These are phyloP conservation scores for Megalopta genalis DNA, from an alignment of 1,140 invertebrate genomes.

Conservation along the genomic window DNA sequence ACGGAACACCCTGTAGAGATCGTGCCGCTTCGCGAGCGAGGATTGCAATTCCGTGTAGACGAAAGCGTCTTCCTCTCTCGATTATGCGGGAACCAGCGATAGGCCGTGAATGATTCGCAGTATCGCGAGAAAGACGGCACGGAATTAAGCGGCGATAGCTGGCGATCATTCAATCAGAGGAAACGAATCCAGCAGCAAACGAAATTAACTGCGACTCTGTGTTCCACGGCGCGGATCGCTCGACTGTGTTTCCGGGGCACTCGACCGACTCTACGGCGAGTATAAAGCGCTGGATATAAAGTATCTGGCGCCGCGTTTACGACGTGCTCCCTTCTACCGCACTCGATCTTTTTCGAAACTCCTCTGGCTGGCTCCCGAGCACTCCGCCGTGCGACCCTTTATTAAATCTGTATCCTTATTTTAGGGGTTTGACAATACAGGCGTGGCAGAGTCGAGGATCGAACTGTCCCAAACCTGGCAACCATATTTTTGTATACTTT, in stretches of 20 bases:
- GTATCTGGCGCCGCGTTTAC: slow-evolving; percentile 3
- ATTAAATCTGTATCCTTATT: neutral
- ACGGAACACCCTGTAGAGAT: too few species aligned
- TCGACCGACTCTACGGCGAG: neutral
- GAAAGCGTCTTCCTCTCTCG: too few species aligned
- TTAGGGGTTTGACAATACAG: neutral
- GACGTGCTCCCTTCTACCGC: neutral
- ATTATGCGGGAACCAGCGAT: too few species aligned
- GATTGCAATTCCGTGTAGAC: too few species aligned
- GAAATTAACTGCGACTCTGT: neutral
- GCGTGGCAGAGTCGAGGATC: neutral
- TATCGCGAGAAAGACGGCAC: too few species aligned
- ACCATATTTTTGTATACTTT: neutral
- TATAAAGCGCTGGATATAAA: neutral
- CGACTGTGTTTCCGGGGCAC: neutral
- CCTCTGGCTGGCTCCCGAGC: neutral
- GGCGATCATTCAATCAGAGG: neutral
- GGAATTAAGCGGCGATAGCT: neutral
- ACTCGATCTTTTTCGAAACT: neutral
- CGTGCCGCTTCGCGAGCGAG: too few species aligned
- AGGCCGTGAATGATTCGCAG: too few species aligned
- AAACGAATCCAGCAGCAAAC: neutral
- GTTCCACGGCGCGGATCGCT: neutral
- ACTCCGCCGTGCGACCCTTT: neutral
- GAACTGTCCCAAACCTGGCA: neutral